Evolutionary conservation across 2,888 invertebrate genomes (phyloP), one percentile per base, ranked within the genome.

Genomic region (Sphaerophoria taeniata): DNA sequence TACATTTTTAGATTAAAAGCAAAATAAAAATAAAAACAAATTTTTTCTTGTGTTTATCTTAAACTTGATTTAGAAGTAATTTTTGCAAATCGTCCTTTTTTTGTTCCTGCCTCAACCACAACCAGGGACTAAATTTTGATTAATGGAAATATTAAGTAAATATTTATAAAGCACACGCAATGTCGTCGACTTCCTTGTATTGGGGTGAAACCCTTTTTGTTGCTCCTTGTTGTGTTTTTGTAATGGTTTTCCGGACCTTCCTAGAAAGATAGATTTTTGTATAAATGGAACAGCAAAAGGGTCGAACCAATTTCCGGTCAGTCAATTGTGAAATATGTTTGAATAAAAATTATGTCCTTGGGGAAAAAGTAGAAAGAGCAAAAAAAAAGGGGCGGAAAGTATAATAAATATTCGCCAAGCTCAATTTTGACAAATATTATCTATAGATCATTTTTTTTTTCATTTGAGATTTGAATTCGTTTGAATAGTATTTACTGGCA

Each of bases 261-360:
- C 12, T 34, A 56, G 4, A 11, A 5, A n/a, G 16, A 39, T 69
- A 36, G 53, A 53, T 61, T 12, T 24, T 24, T 2, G 24, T 24
- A 24, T 24, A 24, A 24, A 24, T 53, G 14, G 2, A 73, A 85
- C 75, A 76, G 51, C 49, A 70, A 85, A 85, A 81, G 81, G 85
- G 85, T 85, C 65, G 81, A 85, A 81, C 81, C 80, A 85, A 85
- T 80, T 77, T 77, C 34, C 76, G 76, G 76, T 85, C 81, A 85
- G 76, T 85, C 85, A 77, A 81, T 81, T 85, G 85, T 85, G 77
- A 85, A 85, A 85, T 85, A 85, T 85, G 81, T 77, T 67, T 31
- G 70, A 81, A 81, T 81, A 73, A 81, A 81, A 85, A 85, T 77
- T 81, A 33, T 76, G 81, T 85, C 81, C 81, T 70, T 77, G 55